Conservation (phyloP, 2,797 vertebrate species). For the Helicolenus hilgendorfi region DNA sequence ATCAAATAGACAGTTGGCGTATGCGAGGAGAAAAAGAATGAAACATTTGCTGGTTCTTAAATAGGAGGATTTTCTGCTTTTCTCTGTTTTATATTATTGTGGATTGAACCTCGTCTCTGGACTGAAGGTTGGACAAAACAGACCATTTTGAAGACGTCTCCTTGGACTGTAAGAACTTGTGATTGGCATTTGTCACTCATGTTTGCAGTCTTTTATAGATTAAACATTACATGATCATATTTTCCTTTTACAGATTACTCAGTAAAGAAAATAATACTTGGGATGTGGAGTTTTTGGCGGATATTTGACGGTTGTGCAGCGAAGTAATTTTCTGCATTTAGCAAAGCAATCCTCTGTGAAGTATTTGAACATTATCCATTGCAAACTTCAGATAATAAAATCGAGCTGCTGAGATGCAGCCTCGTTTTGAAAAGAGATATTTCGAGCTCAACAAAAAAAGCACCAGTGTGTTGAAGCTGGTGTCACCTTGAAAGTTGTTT, state of each 20-base stretch:
- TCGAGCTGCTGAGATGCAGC: not conserved
- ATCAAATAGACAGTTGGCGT: constrained; percentile 41
- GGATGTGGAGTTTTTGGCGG: not conserved
- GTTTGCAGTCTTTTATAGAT: not conserved
- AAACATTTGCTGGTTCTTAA: not conserved
- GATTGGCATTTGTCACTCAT: not conserved
- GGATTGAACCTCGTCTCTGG: not conserved
- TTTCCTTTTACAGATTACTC: not conserved
- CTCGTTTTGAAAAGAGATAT: not conserved
- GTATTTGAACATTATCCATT: not conserved
- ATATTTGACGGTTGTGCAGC: not conserved
- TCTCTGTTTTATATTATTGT: not conserved
- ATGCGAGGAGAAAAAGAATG: constrained; percentile 12
- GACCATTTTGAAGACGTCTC: not conserved
- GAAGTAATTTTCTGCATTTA: not conserved
- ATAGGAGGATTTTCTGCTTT: not conserved
- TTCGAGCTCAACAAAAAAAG: not conserved
- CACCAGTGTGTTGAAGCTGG: not conserved
- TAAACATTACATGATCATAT: not conserved
- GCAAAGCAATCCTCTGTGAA: not conserved
- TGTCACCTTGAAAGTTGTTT: constrained; percentile 29
- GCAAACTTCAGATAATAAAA: not conserved
- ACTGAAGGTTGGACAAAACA: not conserved
- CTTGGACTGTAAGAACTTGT: not conserved
- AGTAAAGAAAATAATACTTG: not conserved